Evolutionary conservation across 2,888 invertebrate genomes (phyloP), one percentile per base, ranked within the genome.

Genomic region (Sinodicranocentrus sp.): DNA sequence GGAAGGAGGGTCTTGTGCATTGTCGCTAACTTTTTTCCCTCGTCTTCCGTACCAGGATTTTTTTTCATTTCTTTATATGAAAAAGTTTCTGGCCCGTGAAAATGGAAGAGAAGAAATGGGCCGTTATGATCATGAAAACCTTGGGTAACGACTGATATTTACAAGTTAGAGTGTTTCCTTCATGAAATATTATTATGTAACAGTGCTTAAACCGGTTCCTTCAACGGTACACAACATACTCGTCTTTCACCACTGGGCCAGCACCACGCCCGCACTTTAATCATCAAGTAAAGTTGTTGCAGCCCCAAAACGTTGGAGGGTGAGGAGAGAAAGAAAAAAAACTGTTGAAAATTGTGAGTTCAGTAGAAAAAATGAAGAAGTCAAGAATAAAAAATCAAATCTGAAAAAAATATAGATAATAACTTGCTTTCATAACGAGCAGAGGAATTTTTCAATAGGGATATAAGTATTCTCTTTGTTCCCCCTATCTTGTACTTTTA

Each of bases 101-200:
- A 25, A 73, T 44, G 73, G 39, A 43, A 26, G 23, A 43, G 67
- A 67, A 15, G 25, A 61, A 39, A 59, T 73, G 71, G 78, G 48
- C 43, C 33, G 72, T 67, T 59, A 73, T 67, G 65, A 67, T 65
- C 43, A 26, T 43, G 67, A 78, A 61, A 68, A 59, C 15, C 15
- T 23, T 65, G 1, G 13, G 52, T 79, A 75, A 75, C 68, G 75
- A 82, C 75, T 54, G 75, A 68, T 80, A 82, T 82, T 82, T 68
- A 80, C 73, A 67, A 68, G 67, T 75, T 61, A 75, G n/a, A 57
- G 44, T 17, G n/a, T 39, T 44, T 57, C 44, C 26, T 52, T 59
- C 67, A 33, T 75, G 70, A 82, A 82, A 65, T 82, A 82, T 71
- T 79, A 65, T 72, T 52, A 78, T 79, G 71, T 33, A 19, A 17